Evolutionary conservation across 2,888 invertebrate genomes (phyloP).

Genomic region (Eupelmus urozonus): DNA sequence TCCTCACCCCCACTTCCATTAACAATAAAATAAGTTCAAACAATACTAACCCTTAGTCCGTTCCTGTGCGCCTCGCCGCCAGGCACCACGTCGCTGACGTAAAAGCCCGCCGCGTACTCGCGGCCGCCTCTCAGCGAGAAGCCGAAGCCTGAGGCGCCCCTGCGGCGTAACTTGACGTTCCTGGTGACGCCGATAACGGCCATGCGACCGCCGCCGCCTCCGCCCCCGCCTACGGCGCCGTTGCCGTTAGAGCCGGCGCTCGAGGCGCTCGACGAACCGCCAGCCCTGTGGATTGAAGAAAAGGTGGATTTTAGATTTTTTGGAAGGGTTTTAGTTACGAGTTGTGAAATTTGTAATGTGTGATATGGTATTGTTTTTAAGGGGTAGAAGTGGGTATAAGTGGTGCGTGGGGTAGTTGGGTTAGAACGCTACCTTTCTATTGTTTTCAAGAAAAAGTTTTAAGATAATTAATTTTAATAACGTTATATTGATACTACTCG

Average conservation of each 20-base stretch:
- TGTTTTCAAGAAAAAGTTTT: too few relatives aligned
- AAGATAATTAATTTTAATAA: too few relatives aligned
- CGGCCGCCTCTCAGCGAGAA: slow-evolving; percentile 91
- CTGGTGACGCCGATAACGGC: slow-evolving; percentile 82
- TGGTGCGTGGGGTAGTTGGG: too few relatives aligned
- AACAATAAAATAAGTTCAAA: too few relatives aligned
- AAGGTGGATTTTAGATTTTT: too few relatives aligned
- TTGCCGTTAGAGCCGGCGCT: slow-evolving; percentile 63
- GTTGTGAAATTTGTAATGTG: too few relatives aligned
- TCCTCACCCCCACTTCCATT: too few relatives aligned
- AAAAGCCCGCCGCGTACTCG: slow-evolving; percentile 95
- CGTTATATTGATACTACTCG: too few relatives aligned
- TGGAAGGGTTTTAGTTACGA: too few relatives aligned
- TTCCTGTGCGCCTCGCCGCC: slow-evolving; percentile 92
- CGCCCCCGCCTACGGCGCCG: slow-evolving; percentile 69
- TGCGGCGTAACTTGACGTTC: slow-evolving; percentile 79
- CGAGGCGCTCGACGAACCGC: slow-evolving; percentile 72
- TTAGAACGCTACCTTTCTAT: too few relatives aligned
- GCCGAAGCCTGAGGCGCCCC: slow-evolving; percentile 85
- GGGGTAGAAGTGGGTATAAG: too few relatives aligned
- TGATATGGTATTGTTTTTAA: too few relatives aligned
- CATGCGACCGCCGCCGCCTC: slow-evolving; percentile 77
- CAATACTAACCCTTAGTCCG: slow-evolving; percentile 88
- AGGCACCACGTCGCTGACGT: slow-evolving; percentile 91
- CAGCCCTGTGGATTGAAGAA: slow-evolving; percentile 63